A percentile compares a stretch with the other conserved stretches of the same genome.
Evolutionary conservation across 2,797 vertebrate genomes (phyloP).

Genomic region (Poeciliopsis gracilis): DNA sequence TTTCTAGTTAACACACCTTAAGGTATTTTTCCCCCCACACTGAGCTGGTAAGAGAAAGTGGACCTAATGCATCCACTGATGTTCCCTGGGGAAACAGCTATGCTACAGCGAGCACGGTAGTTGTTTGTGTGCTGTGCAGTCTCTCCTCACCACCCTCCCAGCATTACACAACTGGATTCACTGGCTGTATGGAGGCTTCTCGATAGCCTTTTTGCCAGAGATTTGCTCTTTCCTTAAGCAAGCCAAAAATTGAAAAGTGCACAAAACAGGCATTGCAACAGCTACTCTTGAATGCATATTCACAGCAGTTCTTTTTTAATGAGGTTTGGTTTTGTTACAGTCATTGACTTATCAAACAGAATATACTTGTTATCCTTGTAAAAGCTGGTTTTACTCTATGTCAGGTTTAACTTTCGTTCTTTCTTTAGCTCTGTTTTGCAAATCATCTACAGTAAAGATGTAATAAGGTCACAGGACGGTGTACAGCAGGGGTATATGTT

Average conservation of each 20-base stretch:
- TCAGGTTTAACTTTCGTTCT: neutral
- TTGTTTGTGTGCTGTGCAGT: constrained; percentile 21
- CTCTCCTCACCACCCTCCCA: neutral
- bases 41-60: constrained; percentile 4
- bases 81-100: constrained; percentile 29
- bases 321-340: neutral
- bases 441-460: neutral
- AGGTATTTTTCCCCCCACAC: constrained; percentile 3
- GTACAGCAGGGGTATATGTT: neutral
- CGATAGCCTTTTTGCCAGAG: constrained; percentile 13
- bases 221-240: neutral
- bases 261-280: neutral
- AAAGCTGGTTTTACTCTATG: neutral
- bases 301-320: neutral
- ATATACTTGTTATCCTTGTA: neutral
- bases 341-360: neutral
- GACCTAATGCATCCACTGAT: constrained; percentile 20
- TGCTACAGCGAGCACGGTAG: constrained; percentile 30
- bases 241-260: constrained; percentile 3
- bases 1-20: constrained; percentile 18
- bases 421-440: neutral
- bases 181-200: constrained; percentile 30
- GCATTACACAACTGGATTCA: constrained; percentile 36
- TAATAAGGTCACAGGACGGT: neutral
- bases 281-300: neutral